Evolutionary conservation across 2,888 invertebrate species (phyloP).

Genomic region (Amiota minor): DNA sequence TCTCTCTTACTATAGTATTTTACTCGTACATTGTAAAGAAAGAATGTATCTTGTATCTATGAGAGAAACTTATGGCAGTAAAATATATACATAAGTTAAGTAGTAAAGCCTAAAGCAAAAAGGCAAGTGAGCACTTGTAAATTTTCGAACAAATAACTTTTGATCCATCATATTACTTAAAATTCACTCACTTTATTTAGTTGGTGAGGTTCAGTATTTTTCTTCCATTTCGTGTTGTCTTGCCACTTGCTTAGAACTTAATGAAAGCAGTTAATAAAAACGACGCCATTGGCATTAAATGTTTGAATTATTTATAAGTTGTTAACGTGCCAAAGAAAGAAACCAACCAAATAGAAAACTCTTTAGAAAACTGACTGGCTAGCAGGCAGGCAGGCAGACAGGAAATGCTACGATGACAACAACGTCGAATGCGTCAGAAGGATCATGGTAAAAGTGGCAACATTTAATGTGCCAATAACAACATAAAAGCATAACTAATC

Average conservation of each 20-base stretch:
- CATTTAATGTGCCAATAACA: neutral
- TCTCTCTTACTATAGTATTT: too few species aligned
- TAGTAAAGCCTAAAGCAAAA: too few species aligned
- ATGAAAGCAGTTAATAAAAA: slow-evolving; percentile 17
- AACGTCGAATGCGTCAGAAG: neutral
- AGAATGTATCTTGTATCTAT: too few species aligned
- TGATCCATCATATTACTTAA: too few species aligned
- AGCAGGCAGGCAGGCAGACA: too few species aligned
- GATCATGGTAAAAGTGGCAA: slow-evolving; percentile 8
- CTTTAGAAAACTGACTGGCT: neutral
- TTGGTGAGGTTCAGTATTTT: neutral
- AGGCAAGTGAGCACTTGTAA: too few species aligned
- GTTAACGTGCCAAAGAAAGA: slow-evolving; percentile 14
- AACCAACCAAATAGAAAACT: neutral
- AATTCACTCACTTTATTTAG: too few species aligned
- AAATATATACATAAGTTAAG: too few species aligned
- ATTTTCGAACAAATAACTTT: too few species aligned
- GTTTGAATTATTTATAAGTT: slow-evolving; percentile 26
- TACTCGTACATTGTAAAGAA: too few species aligned
- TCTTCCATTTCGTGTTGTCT: neutral
- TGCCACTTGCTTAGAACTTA: neutral
- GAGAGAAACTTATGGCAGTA: too few species aligned
- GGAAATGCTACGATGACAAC: too few species aligned
- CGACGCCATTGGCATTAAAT: neutral
- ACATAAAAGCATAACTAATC: neutral